These are phyloP conservation scores for Trogon melanurus DNA, from an alignment of 2,113 vertebrate genomes.

Conservation along the genomic window DNA sequence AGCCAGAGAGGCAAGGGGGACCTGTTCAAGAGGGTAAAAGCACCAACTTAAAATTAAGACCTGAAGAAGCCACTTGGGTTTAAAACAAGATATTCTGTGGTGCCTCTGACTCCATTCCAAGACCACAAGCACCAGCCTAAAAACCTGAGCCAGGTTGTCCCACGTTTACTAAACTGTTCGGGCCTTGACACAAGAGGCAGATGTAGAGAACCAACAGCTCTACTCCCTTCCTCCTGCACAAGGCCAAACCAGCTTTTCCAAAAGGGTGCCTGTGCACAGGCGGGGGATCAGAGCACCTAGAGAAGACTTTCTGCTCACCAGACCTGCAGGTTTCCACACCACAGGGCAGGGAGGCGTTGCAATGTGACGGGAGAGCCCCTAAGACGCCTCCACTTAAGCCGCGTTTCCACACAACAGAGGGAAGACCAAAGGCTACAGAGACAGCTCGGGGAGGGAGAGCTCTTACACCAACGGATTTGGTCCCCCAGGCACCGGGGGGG, in stretches of 20 bases:
- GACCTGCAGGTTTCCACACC: not conserved
- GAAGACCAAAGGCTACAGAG: not conserved
- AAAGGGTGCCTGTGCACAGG: fast-evolving
- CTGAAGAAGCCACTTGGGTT: not conserved
- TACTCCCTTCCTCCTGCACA: fast-evolving
- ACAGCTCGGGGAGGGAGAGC: not conserved
- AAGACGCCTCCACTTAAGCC: not conserved
- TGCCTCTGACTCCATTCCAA: fast-evolving
- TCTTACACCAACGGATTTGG: not conserved
- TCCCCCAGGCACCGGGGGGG: not conserved
- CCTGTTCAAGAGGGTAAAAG: not conserved
- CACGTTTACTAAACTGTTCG: not conserved
- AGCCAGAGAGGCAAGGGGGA: not conserved
- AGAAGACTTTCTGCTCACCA: not conserved
- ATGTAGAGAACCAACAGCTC: fast-evolving
- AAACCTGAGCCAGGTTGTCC: not conserved
- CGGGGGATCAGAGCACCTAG: fast-evolving
- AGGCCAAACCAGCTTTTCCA: not conserved
- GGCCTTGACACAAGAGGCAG: not conserved
- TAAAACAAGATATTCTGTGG: too few species aligned
- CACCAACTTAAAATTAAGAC: not conserved
- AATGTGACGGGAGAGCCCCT: not conserved
- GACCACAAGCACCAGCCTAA: fast-evolving
- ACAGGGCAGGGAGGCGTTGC: not conserved
- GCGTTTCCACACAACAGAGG: not conserved